phyloP scores from a whole-genome alignment of 92 coral and sea anemone genomes.

The Umimayanthus kanabou region DNA sequence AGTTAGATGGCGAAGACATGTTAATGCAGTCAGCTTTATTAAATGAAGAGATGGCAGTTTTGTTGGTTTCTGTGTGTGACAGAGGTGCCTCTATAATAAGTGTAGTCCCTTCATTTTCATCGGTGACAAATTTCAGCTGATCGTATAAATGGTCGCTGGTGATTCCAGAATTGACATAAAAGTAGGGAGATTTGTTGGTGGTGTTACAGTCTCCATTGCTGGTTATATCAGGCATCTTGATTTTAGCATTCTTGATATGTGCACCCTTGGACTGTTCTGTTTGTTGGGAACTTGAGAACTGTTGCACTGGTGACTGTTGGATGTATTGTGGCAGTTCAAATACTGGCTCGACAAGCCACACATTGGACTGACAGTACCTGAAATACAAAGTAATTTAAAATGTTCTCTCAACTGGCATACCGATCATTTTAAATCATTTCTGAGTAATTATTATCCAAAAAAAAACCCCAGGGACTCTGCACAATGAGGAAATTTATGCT shows the following conservation, averaged over 20 bases:
- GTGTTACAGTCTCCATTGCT: not conserved
- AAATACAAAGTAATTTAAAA: not conserved
- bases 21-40: not conserved
- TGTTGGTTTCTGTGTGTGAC: not conserved
- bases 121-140: not conserved
- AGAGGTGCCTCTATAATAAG: not conserved
- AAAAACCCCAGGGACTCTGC: not conserved
- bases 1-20: not conserved
- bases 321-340: slow-evolving; percentile 70
- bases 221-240: not conserved
- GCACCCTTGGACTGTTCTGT: not conserved
- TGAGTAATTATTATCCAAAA: not conserved
- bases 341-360: slow-evolving; percentile 66
- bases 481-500: too few relatives aligned
- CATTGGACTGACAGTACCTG: slow-evolving; percentile 73
- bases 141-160: not conserved
- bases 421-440: too few relatives aligned
- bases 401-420: not conserved
- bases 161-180: not conserved
- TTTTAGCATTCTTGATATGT: not conserved
- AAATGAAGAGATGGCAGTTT: slow-evolving; percentile 1
- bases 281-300: not conserved
- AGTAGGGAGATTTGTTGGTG: not conserved
- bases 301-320: slow-evolving; percentile 23
- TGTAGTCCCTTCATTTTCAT: not conserved